A percentile compares a stretch with the other conserved stretches of the same genome.
phyloP scores from a whole-genome alignment of 1,140 invertebrate genomes.

The Drosophila murphyi region DNA sequence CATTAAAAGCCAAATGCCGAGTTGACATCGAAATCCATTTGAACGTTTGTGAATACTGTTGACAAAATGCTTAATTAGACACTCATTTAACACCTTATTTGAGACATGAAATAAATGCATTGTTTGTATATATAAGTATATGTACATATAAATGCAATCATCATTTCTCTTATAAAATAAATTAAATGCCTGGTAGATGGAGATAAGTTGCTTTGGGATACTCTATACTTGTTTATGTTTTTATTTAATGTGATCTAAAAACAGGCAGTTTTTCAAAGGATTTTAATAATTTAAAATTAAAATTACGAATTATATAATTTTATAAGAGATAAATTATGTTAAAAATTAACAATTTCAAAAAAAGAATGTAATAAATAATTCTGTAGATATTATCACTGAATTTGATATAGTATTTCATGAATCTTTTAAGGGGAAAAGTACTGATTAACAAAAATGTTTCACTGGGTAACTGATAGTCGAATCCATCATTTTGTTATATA shows the following conservation, averaged over 20 bases:
- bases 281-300: no score
- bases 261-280: no score
- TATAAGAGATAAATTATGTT: no score
- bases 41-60: constrained; percentile 15
- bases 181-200: not conserved
- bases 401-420: no score
- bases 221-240: not conserved
- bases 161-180: no score
- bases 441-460: not conserved
- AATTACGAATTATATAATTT: no score
- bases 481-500: not conserved
- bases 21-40: constrained; percentile 34
- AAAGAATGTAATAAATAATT: no score
- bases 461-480: not conserved
- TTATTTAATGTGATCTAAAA: no score
- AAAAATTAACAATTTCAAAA: no score
- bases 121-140: not conserved
- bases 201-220: no score
- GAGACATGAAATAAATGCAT: constrained; percentile 57
- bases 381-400: no score
- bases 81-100: constrained; percentile 51
- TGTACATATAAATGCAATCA: not conserved
- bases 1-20: constrained; percentile 45
- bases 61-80: constrained; percentile 35
- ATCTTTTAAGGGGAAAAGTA: not conserved